Percentiles rank a stretch among this genome's conserved stretches.
Conservation (phyloP, 2,797 vertebrate genomes). For the Macropodus opercularis region DNA sequence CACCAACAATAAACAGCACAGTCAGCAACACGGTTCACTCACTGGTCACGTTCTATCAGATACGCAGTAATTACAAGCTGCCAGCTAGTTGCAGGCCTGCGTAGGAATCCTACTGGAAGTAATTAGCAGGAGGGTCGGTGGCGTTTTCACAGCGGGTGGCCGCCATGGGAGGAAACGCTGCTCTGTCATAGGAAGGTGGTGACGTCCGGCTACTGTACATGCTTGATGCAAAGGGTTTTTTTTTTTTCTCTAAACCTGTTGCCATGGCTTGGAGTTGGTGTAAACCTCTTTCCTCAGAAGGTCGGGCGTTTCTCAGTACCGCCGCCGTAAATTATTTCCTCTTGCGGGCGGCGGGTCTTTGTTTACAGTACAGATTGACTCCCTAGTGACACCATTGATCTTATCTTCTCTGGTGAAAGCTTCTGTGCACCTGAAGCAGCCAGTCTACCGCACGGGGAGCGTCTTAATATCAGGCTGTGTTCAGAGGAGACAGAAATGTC, state of each 20-base stretch:
- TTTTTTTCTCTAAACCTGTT: background rate
- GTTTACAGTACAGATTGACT: conserved; percentile 67
- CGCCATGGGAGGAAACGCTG: too few species aligned
- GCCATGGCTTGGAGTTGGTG: conserved; percentile 26
- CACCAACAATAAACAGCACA: background rate
- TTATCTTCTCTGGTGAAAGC: conserved; percentile 43
- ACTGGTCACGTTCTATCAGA: background rate
- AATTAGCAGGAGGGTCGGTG: background rate
- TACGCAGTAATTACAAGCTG: conserved; percentile 11
- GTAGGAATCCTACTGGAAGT: background rate
- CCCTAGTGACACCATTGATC: conserved; percentile 52
- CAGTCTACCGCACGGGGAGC: conserved; percentile 12
- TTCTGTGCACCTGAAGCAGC: conserved; percentile 38
- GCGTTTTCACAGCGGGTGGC: background rate
- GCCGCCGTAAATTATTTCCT: conserved; percentile 68
- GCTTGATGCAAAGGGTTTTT: background rate
- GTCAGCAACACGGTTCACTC: too few species aligned
- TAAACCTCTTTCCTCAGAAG: conserved; percentile 36
- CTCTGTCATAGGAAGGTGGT: background rate
- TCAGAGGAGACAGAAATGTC: conserved; percentile 1
- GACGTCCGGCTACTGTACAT: background rate
- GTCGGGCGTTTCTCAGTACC: conserved; percentile 45
- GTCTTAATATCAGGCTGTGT: conserved; percentile 25
- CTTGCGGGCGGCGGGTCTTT: conserved; percentile 43
- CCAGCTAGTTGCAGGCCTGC: background rate